Evolutionary conservation across 1,140 invertebrate species (phyloP), one percentile per base, ranked within the genome.

Genomic region (Halictus rubicundus): DNA sequence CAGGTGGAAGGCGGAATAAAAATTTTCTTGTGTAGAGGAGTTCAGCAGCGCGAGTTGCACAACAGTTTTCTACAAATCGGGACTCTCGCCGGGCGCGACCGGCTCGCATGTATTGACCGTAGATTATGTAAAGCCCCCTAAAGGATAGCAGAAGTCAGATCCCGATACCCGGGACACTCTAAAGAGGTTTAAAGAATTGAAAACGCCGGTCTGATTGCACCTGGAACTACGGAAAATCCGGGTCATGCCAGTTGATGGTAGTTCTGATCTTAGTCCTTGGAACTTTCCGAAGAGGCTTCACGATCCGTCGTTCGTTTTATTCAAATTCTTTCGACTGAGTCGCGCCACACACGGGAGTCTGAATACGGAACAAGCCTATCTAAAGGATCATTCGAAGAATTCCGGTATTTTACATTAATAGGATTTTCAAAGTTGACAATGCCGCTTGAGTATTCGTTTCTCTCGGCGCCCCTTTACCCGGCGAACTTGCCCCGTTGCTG

Each of bases 341-440:
- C 54, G n/a, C 21, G n/a, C 23, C 46, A 25, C 27, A n/a, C 21
- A 27, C 27, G 64, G 14, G 9, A 54, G 39, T 23, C 65, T 75
- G 63, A 57, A 73, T 57, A 54, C 10, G 42, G 37, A 57, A 46
- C 54, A 9, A 69, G 65, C 68, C 76, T 72, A 80, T 74, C 46
- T 32, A 39, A 10, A 70, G 74, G 75, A 85, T 85, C 82, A 70
- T 84, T 60, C 71, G 46, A 6, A 14, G 73, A 84, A 85, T 80
- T 73, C 68, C 59, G 80, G 82, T 65, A 71, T 80, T 85, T 85
- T 85, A 71, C 83, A 77, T 85, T 81, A 85, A 85, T 72, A 80
- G 59, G 39, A 80, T 84, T 61, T 75, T 42, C 14, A 84, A 85
- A 85, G 82, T 85, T 85, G 9, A 59, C 82, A 68, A 80, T 72